A percentile compares a stretch with the other conserved stretches of the same genome.
These are phyloP conservation scores for Nasonia oneida DNA, from an alignment of 2,888 invertebrate species.

Conservation along the genomic window DNA sequence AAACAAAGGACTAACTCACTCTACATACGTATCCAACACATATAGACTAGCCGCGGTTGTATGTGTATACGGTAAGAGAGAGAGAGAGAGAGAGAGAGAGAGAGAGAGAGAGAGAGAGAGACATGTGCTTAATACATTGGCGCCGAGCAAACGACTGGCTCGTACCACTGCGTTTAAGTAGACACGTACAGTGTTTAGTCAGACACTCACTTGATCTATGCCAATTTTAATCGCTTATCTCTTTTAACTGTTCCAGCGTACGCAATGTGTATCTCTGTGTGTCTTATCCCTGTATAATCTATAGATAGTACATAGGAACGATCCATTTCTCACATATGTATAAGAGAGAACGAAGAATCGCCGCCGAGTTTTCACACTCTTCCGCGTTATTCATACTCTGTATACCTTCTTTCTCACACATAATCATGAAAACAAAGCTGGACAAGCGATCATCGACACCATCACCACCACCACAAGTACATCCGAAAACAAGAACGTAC, in stretches of 20 bases:
- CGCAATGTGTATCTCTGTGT: not conserved
- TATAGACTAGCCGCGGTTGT: not conserved
- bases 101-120: not conserved
- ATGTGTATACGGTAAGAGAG: no score
- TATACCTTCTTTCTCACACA: no score
- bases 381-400: no score
- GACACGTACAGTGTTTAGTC: not conserved
- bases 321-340: not conserved
- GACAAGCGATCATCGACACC: not conserved
- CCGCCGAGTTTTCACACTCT: no score
- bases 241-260: not conserved
- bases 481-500: not conserved
- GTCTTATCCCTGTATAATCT: no score
- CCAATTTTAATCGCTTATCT: not conserved
- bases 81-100: no score
- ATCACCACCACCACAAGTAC: not conserved
- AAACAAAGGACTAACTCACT: not conserved
- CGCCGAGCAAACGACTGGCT: not conserved
- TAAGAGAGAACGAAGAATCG: no score
- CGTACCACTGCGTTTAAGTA: not conserved
- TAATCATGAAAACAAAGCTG: not conserved
- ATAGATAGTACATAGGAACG: not conserved
- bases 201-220: not conserved
- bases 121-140: not conserved
- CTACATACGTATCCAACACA: not conserved